Base-by-base conservation (phyloP, 1,140 invertebrate genomes). In the Phortica variegata region DNA sequence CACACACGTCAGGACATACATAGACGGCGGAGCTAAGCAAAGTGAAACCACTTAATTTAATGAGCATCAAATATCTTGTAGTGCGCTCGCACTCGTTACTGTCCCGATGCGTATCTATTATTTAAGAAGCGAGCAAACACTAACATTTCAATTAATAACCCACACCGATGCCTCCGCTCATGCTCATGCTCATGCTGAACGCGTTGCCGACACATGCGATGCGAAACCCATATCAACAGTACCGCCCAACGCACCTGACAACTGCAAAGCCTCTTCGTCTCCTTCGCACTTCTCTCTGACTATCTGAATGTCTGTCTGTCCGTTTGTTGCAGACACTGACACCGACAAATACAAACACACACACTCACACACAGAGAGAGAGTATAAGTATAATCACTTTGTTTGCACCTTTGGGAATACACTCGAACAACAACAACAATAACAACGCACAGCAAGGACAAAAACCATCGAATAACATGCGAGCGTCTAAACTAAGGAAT, bases 121-220 rank as follows among this genome's bases (percentile, higher is more conserved):
- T 68, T 68, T 68, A 68, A 51, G 54, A 60, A 45, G 54, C 58
- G 51, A 26, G 23, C n/a, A 26, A 26, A 63, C 63, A 68, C 60
- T 68, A 68, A 68, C 63, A 60, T 68, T 68, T 68, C 63, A 68
- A 68, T 68, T 68, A 68, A 68, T 68, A 68, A 68, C 60, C 63
- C 58, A 60, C 62, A n/a, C 34, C 48, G 49, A 46, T 43, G 39
- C 41, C 52, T 47, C 47, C 53, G 49, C 52, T 56, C 56, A 54
- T 45, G 31, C 43, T 12, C 32, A n/a, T n/a, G n/a, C n/a, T n/a
- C n/a, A n/a, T n/a, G n/a, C n/a, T n/a, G n/a, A n/a, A n/a, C n/a
- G n/a, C n/a, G n/a, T n/a, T n/a, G n/a, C n/a, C n/a, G n/a, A n/a
- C n/a, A n/a, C n/a, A n/a, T n/a, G n/a, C n/a, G n/a, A n/a, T n/a